phyloP scores from a whole-genome alignment of 1,140 invertebrate species.

The Lasioglossum baleicum region DNA sequence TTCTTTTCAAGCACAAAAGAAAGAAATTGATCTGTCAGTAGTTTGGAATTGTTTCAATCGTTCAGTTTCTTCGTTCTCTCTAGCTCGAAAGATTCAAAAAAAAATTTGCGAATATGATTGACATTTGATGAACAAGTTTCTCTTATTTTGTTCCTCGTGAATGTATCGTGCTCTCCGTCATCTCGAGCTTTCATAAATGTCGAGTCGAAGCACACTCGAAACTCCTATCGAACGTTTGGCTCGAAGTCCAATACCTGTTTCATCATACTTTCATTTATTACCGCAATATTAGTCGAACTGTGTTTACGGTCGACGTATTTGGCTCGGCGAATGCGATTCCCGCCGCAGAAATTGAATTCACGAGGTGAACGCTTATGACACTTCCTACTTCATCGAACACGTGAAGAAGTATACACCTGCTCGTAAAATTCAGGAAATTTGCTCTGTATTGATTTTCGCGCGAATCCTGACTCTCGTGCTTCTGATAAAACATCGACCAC shows the following conservation, averaged over 20 bases:
- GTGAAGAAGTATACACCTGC: too few species aligned
- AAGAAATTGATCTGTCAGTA: too few species aligned
- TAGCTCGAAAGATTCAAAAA: too few species aligned
- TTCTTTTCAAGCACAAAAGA: too few species aligned
- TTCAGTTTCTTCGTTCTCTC: too few species aligned
- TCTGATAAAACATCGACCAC: too few species aligned
- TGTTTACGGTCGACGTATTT: neutral
- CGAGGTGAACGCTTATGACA: too few species aligned
- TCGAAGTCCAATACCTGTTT: neutral
- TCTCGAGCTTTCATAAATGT: slow-evolving; percentile 4
- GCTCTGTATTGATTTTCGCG: too few species aligned
- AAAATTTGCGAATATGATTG: too few species aligned
- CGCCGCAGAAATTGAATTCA: neutral
- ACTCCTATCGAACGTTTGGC: neutral
- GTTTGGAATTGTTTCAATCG: too few species aligned
- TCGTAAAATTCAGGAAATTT: too few species aligned
- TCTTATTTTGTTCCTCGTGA: neutral
- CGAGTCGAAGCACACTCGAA: neutral
- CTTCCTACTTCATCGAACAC: neutral
- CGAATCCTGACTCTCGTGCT: too few species aligned
- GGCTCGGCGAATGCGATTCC: neutral
- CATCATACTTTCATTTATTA: slow-evolving; percentile 3
- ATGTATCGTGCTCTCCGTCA: neutral
- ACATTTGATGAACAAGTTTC: neutral
- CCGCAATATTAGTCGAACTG: neutral